Base-by-base conservation (phyloP, 2,113 vertebrate genomes). In the Tetrao urogallus region DNA sequence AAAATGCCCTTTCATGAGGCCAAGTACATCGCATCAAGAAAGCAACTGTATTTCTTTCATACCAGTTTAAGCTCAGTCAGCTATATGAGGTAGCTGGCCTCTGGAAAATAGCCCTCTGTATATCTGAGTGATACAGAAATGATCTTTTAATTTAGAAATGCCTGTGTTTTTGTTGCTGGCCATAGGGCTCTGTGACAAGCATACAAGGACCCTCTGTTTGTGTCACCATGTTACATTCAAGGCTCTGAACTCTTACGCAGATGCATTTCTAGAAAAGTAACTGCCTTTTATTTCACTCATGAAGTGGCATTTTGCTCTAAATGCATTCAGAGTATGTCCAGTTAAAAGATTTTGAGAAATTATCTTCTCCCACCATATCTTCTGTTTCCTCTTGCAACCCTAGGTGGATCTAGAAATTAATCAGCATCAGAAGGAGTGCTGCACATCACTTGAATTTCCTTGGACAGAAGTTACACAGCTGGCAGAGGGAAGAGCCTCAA, bases 1-100 rank as follows among this genome's bases (percentile, higher is more conserved):
- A 97, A 94, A 94, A 97, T 92, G 86, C 76, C 58, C 73, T 95
- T 96, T 97, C 96, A 97, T 27, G 76, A 82, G 73, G 73, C 88
- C 91, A 95, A 89, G 88, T 63, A 8, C 88, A 86, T 78, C 89
- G 34, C 88, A 88, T 86, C 90, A 86, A 78, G 93, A 94, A 91
- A 90, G 82, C 76, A 83, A 94, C 94, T 95, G 94, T 91, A 72
- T 92, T 96, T 92, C 96, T 93, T 95, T 94, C 94, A 88, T 85
- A 95, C 64, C 36, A 0, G 20, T 86, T 93, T 94, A 24, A 91
- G 52, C 76, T 84, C 94, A 5, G 0, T 71, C 91, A 94, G 73
- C 72, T 94, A 13, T 57, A 72, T 24, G 82, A 94, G 69, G 65
- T 58, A 95, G 89, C 40, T 10, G 0, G 38, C 72, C 80, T 65